phyloP scores from a whole-genome alignment of 2,113 vertebrate species.

The Ancistrus triradiatus region DNA sequence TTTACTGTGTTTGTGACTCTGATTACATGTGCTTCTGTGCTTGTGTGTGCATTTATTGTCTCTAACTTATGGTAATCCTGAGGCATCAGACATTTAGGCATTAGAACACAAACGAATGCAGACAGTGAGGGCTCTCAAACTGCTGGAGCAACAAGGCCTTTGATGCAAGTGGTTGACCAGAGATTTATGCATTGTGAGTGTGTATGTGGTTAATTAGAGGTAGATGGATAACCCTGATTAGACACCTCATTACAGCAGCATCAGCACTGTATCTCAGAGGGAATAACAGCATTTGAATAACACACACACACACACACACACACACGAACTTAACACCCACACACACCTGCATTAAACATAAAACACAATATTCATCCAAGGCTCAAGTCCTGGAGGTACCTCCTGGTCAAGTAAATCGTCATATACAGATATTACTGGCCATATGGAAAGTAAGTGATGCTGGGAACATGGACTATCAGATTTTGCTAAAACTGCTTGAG shows the following conservation, averaged over 20 bases:
- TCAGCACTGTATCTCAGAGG: not conserved
- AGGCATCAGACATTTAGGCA: not conserved
- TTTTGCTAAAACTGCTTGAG: too few species aligned
- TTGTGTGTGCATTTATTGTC: not conserved
- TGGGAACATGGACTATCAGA: too few species aligned
- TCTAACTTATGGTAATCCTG: not conserved
- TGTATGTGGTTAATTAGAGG: conserved; percentile 11
- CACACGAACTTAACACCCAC: too few species aligned
- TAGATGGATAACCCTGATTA: conserved; percentile 22
- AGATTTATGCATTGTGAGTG: not conserved
- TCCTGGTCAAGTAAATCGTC: too few species aligned
- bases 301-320: too few species aligned
- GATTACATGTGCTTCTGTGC: too few species aligned
- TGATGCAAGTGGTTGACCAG: conserved; percentile 18
- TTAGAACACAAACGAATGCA: not conserved
- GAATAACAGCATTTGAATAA: too few species aligned
- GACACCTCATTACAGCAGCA: conserved; percentile 11
- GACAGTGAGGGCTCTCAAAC: not conserved
- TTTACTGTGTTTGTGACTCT: not conserved
- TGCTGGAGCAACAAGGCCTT: conserved; percentile 25
- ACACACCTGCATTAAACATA: too few species aligned
- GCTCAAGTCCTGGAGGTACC: too few species aligned
- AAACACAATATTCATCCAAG: too few species aligned
- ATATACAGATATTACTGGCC: too few species aligned
- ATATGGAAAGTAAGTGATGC: too few species aligned